Conservation (phyloP, 2,888 invertebrate genomes). For the Ophion ventricosus region DNA sequence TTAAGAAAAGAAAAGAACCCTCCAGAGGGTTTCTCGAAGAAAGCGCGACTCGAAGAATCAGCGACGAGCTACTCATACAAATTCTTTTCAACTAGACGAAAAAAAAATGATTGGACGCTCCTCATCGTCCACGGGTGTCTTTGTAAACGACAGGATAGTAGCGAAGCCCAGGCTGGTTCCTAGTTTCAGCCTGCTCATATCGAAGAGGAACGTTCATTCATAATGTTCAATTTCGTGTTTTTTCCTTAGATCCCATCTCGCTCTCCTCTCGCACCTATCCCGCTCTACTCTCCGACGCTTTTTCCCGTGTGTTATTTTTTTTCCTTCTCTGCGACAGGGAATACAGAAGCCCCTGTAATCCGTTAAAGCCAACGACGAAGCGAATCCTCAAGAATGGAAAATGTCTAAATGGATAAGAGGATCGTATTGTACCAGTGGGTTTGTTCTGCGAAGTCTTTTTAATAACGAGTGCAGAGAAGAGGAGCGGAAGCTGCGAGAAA, state of each 20-base stretch:
- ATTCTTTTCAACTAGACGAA: neutral
- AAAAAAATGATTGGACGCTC: neutral
- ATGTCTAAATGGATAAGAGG: slow-evolving; percentile 39
- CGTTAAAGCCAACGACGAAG: slow-evolving; percentile 19
- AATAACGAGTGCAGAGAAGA: slow-evolving; percentile 18
- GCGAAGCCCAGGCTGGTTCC: neutral
- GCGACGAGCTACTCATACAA: neutral
- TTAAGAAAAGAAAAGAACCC: neutral
- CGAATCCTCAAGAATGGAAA: slow-evolving; percentile 22
- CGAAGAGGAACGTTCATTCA: slow-evolving; percentile 15
- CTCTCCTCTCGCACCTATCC: neutral
- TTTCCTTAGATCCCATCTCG: neutral
- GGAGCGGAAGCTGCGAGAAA: slow-evolving; percentile 42
- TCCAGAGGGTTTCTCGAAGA: neutral
- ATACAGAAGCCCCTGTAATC: neutral
- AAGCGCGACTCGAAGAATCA: neutral
- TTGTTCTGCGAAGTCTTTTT: neutral
- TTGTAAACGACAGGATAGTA: neutral
- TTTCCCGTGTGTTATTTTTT: neutral
- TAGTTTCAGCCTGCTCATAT: neutral
- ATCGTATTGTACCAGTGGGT: slow-evolving; percentile 28
- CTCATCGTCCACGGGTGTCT: neutral
- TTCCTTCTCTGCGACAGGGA: neutral
- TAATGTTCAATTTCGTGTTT: slow-evolving; percentile 4
- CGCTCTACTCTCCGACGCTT: neutral